phyloP scores from a whole-genome alignment of 2,797 vertebrate genomes.

The Urosaurus nigricauda region DNA sequence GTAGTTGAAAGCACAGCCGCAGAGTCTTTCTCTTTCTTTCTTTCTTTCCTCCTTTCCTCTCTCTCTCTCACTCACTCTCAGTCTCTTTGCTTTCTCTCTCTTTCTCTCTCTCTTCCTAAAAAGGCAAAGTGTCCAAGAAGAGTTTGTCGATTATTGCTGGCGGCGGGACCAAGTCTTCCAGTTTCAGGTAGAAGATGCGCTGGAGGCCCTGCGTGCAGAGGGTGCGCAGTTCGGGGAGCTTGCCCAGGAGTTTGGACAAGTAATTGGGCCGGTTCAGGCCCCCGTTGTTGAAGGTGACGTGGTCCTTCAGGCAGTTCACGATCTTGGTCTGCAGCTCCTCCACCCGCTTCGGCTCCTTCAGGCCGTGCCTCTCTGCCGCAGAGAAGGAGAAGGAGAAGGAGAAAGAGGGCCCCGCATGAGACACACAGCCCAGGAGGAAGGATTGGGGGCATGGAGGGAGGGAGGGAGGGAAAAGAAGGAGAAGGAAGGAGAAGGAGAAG shows the following conservation, averaged over 20 bases:
- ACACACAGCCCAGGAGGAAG: constrained; percentile 16
- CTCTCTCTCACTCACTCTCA: too few relatives aligned
- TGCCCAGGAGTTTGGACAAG: constrained; percentile 98
- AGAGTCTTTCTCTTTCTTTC: constrained; percentile 59
- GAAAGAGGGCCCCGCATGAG: neutral
- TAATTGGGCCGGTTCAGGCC: constrained; percentile 97
- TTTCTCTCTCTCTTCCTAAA: constrained; percentile 77
- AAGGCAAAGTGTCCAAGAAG: constrained; percentile 98
- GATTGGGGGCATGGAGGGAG: neutral
- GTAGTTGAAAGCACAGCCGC: constrained; percentile 53
- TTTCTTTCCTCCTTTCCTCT: neutral
- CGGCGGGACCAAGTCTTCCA: constrained; percentile 98
- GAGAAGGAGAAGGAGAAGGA: constrained; percentile 30
- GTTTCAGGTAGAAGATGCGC: constrained; percentile 99
- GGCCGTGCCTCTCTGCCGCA: constrained; percentile 94
- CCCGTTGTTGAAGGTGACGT: constrained; percentile 98
- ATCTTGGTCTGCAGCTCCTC: constrained; percentile 99
- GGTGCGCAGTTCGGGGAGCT: constrained; percentile 98
- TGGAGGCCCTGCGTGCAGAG: constrained; percentile 99
- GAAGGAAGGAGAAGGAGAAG: too few relatives aligned
- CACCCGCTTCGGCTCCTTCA: constrained; percentile 97
- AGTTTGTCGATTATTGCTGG: constrained; percentile 99
- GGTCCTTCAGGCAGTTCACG: constrained; percentile 98
- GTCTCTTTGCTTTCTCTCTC: neutral
- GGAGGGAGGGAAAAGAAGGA: too few relatives aligned